Conservation (phyloP, 1,140 invertebrate species). For the Lordiphosa stackelbergi region DNA sequence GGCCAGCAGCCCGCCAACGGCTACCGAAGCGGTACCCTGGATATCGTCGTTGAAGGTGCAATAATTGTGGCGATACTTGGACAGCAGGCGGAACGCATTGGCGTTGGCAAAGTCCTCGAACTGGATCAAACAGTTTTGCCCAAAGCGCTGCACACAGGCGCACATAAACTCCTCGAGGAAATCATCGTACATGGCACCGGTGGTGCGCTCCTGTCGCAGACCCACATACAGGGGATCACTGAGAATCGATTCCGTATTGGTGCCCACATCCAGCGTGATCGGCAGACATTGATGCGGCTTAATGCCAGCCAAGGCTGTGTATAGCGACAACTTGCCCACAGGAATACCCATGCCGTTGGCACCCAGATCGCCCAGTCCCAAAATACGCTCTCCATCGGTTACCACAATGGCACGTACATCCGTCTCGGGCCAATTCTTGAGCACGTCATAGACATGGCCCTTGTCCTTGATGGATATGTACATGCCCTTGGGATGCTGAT, state of each 20-base stretch:
- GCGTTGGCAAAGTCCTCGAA: slow-evolving; percentile 98
- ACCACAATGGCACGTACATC: slow-evolving; percentile 96
- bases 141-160: slow-evolving; percentile 91
- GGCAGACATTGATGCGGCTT: slow-evolving; percentile 95
- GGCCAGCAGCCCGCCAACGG: slow-evolving; percentile 92
- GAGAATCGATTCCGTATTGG: slow-evolving; percentile 89
- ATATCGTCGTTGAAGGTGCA: slow-evolving; percentile 99
- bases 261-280: slow-evolving; percentile 96
- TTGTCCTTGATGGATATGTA: slow-evolving; percentile 98
- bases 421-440: slow-evolving; percentile 78
- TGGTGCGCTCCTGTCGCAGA: slow-evolving; percentile 89
- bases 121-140: slow-evolving; percentile 89
- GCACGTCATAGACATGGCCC: slow-evolving; percentile 92
- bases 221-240: slow-evolving; percentile 98
- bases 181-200: slow-evolving; percentile 92
- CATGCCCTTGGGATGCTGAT: slow-evolving; percentile 87
- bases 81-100: slow-evolving; percentile 94
- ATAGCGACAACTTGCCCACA: slow-evolving; percentile 94
- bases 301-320: slow-evolving; percentile 95
- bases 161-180: slow-evolving; percentile 99
- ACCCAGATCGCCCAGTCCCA: slow-evolving; percentile 95
- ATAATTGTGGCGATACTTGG: slow-evolving; percentile 90
- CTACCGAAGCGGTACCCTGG: slow-evolving; percentile 95
- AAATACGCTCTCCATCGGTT: slow-evolving; percentile 96
- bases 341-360: slow-evolving; percentile 98